Percentiles rank a stretch among this genome's conserved stretches.
Evolutionary conservation across 2,888 invertebrate species (phyloP).

Genomic region (Pseudococcus jackbeardsleyi): DNA sequence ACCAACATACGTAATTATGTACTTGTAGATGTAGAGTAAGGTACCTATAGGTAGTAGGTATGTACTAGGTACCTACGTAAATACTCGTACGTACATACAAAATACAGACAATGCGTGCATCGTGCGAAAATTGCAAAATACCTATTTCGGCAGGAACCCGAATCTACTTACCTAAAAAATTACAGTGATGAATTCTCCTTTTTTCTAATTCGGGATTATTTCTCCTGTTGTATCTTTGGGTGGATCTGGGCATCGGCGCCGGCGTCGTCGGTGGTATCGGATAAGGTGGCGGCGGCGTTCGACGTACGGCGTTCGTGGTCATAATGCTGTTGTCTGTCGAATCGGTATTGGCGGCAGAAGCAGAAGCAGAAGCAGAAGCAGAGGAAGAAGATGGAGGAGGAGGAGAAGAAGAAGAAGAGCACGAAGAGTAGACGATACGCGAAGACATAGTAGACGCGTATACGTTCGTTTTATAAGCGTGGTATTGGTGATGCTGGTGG

Average conservation of each 20-base stretch:
- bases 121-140: not conserved
- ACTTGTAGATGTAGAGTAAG: too few species aligned
- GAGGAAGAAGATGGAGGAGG: not conserved
- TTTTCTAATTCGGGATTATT: constrained; percentile 98
- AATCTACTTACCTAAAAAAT: constrained; percentile 92
- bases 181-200: constrained; percentile 94
- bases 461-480: constrained; percentile 39
- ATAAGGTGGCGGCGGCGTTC: constrained; percentile 88
- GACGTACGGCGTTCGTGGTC: constrained; percentile 25
- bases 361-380: not conserved
- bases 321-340: not conserved
- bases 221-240: constrained; percentile 86
- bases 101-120: too few species aligned
- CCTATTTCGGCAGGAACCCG: too few species aligned
- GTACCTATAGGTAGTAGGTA: too few species aligned
- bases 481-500: constrained; percentile 45
- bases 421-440: constrained; percentile 43
- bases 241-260: constrained; percentile 67
- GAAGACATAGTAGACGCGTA: constrained; percentile 48
- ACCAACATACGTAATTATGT: too few species aligned
- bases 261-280: constrained; percentile 80
- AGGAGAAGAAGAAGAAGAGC: not conserved
- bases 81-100: too few species aligned
- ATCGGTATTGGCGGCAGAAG: not conserved
- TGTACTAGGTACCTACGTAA: too few species aligned